These are phyloP conservation scores for Hassar affinis DNA, from an alignment of 2,113 vertebrate genomes.

Conservation along the genomic window DNA sequence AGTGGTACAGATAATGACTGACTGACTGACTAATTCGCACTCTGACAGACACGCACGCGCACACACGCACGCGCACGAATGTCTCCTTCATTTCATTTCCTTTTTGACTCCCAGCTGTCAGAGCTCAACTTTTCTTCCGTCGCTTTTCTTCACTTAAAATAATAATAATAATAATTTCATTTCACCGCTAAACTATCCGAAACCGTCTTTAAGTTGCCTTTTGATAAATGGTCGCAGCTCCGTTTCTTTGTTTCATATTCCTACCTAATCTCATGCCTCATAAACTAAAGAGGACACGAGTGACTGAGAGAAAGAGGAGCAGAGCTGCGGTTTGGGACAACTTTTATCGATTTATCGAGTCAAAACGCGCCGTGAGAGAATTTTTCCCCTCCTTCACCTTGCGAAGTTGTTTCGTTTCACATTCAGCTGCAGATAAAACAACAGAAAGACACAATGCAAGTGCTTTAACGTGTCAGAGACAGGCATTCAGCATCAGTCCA, in stretches of 20 bases:
- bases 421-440: not conserved
- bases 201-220: constrained; percentile 56
- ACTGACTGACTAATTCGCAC: too few species aligned
- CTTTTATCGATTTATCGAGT: constrained; percentile 57
- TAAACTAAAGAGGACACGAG: constrained; percentile 91
- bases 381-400: not conserved
- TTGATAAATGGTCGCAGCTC: constrained; percentile 60
- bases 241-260: constrained; percentile 79
- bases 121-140: not conserved
- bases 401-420: not conserved
- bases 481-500: too few species aligned
- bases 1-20: too few species aligned
- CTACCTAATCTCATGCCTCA: constrained; percentile 98
- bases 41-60: not conserved
- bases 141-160: not conserved
- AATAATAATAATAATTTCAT: constrained; percentile 8
- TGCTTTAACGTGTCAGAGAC: not conserved
- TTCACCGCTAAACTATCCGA: constrained; percentile 9
- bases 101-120: not conserved
- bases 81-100: not conserved
- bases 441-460: not conserved
- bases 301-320: constrained; percentile 57
- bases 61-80: not conserved
- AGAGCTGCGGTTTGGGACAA: constrained; percentile 59
- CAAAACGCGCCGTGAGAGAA: not conserved